A percentile compares a stretch with the other conserved stretches of the same genome.
Evolutionary conservation across 2,113 vertebrate species (phyloP).

Genomic region (Lamprotornis superbus): DNA sequence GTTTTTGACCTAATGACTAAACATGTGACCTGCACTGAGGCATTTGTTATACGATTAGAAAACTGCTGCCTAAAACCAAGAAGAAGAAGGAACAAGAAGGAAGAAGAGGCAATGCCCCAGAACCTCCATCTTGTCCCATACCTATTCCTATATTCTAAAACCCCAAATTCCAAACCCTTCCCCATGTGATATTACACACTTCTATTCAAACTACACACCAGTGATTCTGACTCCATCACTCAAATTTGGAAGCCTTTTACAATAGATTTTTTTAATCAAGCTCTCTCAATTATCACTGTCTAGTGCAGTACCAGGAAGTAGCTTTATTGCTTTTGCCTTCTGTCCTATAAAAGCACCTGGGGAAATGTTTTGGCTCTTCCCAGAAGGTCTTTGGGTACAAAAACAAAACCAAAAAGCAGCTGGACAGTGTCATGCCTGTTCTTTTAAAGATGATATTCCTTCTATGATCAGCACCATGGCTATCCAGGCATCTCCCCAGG

Average conservation of each 20-base stretch:
- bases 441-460: not conserved
- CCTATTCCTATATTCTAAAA: too few species aligned
- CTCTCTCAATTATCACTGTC: not conserved
- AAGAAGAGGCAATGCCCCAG: too few species aligned
- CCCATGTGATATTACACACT: too few species aligned
- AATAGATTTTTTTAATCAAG: not conserved
- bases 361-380: not conserved
- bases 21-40: too few species aligned
- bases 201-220: too few species aligned
- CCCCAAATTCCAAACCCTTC: too few species aligned
- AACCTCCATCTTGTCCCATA: too few species aligned
- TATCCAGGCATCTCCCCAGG: not conserved
- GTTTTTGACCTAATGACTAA: too few species aligned
- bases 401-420: not conserved
- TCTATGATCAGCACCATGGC: not conserved
- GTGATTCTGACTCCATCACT: too few species aligned
- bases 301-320: not conserved
- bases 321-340: not conserved
- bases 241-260: not conserved
- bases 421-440: not conserved
- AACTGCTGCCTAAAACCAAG: too few species aligned
- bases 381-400: not conserved
- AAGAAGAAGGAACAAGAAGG: too few species aligned
- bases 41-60: too few species aligned
- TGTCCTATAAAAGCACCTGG: not conserved